A percentile compares a stretch with the other conserved stretches of the same genome.
Evolutionary conservation across 1,140 invertebrate genomes (phyloP).

Genomic region (Globodera rostochiensis): DNA sequence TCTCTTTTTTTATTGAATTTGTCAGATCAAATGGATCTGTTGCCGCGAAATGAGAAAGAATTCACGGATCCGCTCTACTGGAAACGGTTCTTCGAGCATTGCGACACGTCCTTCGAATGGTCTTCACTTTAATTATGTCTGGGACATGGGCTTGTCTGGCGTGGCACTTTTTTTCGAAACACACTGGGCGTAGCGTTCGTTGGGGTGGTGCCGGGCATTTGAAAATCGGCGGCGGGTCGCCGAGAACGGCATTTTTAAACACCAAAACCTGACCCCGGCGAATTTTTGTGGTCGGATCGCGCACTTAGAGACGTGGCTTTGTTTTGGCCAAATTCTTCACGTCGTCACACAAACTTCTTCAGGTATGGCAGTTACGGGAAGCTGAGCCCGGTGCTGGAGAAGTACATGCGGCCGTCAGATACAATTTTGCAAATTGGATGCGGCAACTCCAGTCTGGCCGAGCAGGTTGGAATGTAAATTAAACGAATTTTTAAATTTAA

Average conservation of each 20-base stretch:
- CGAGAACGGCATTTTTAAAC: too few relatives aligned
- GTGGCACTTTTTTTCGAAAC: too few relatives aligned
- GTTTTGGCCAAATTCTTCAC: too few relatives aligned
- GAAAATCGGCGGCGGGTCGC: too few relatives aligned
- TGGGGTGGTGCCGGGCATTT: too few relatives aligned
- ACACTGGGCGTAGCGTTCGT: too few relatives aligned
- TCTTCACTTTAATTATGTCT: neutral
- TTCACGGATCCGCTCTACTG: slow-evolving; percentile 59
- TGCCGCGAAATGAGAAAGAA: slow-evolving; percentile 48
- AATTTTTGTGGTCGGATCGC: neutral
- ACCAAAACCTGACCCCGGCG: too few relatives aligned
- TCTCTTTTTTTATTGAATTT: too few relatives aligned
- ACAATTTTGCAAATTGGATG: slow-evolving; percentile 61
- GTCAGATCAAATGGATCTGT: neutral
- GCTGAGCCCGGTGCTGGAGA: slow-evolving; percentile 47
- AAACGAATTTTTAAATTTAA: slow-evolving; percentile 17
- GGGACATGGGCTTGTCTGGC: too few relatives aligned
- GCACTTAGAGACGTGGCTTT: neutral
- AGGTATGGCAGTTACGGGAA: slow-evolving; percentile 61
- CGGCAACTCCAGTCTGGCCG: slow-evolving; percentile 59
- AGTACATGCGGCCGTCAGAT: slow-evolving; percentile 56
- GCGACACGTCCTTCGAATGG: slow-evolving; percentile 57
- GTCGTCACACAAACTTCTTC: slow-evolving; percentile 4
- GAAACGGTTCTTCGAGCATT: slow-evolving; percentile 60
- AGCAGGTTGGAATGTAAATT: slow-evolving; percentile 37